phyloP scores from a whole-genome alignment of 2,113 vertebrate genomes.

The Rhegmatorhina hoffmannsi region DNA sequence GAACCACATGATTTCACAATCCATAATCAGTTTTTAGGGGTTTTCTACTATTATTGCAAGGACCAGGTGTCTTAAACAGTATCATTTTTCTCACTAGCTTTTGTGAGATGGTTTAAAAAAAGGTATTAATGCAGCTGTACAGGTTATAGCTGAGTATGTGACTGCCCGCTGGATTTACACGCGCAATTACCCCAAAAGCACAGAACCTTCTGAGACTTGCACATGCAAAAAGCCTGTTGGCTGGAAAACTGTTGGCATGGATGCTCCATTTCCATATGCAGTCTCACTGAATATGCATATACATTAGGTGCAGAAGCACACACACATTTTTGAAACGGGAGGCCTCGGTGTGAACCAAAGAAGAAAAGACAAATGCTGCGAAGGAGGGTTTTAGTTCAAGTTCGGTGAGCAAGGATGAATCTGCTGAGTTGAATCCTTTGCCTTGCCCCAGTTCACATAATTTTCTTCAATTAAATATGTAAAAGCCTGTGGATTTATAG shows the following conservation, averaged over 20 bases:
- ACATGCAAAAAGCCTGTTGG: constrained; percentile 17
- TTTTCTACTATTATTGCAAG: constrained; percentile 23
- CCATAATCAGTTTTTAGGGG: not conserved
- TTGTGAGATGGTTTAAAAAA: not conserved
- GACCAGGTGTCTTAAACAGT: constrained; percentile 39
- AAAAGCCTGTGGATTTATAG: not conserved
- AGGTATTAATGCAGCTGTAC: not conserved
- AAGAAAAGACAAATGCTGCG: constrained; percentile 7
- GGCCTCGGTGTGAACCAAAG: constrained; percentile 44
- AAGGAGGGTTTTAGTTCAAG: not conserved
- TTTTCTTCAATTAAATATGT: constrained; percentile 24
- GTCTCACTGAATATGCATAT: constrained; percentile 31
- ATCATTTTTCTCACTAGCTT: constrained; percentile 23
- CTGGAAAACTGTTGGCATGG: constrained; percentile 39
- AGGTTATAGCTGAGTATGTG: not conserved
- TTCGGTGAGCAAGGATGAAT: not conserved
- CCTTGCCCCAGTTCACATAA: not conserved
- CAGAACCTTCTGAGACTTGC: not conserved
- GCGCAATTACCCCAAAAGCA: not conserved
- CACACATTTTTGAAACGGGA: not conserved
- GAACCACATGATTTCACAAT: constrained; percentile 2
- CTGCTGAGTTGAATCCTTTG: not conserved
- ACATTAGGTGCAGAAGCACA: not conserved
- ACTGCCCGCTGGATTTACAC: constrained; percentile 20
- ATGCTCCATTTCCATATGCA: constrained; percentile 34